These are phyloP conservation scores for Grus americana DNA, from an alignment of 2,113 vertebrate species.

Conservation along the genomic window DNA sequence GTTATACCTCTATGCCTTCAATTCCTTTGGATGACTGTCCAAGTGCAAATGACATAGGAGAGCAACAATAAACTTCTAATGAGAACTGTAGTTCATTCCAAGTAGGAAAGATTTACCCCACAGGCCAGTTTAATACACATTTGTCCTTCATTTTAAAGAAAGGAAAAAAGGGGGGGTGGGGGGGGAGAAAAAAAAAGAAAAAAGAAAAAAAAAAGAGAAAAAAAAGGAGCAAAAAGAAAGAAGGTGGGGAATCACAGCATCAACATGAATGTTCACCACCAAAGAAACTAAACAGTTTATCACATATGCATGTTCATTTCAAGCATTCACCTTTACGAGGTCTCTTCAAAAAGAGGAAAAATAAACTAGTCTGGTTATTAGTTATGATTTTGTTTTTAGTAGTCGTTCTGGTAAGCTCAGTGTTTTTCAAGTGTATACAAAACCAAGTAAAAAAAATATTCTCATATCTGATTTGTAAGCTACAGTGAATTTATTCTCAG, in stretches of 20 bases:
- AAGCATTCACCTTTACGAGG: not conserved
- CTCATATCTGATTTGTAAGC: not conserved
- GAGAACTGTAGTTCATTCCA: not conserved
- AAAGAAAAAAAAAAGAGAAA: not conserved
- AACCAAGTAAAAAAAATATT: not conserved
- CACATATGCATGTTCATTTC: not conserved
- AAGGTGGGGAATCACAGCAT: not conserved
- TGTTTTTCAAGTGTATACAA: not conserved
- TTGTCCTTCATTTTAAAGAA: not conserved
- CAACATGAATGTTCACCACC: not conserved
- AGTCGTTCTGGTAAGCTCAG: not conserved
- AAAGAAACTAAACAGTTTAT: not conserved
- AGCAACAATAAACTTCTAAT: constrained; percentile 14
- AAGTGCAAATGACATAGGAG: not conserved
- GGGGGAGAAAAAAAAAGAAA: not conserved
- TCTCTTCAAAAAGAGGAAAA: not conserved
- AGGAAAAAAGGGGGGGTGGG: not conserved
- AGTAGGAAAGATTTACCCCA: not conserved
- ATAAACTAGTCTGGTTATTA: not conserved
- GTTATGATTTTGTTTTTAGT: not conserved
- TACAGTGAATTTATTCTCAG: not conserved
- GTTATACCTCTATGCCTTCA: not conserved
- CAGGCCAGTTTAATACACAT: not conserved
- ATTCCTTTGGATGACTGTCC: not conserved
- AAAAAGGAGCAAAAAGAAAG: not conserved